A percentile compares a stretch with the other conserved stretches of the same genome.
These are phyloP conservation scores for Caenorhabditis sp. DNA, from an alignment of 2,888 invertebrate genomes.

Conservation along the genomic window DNA sequence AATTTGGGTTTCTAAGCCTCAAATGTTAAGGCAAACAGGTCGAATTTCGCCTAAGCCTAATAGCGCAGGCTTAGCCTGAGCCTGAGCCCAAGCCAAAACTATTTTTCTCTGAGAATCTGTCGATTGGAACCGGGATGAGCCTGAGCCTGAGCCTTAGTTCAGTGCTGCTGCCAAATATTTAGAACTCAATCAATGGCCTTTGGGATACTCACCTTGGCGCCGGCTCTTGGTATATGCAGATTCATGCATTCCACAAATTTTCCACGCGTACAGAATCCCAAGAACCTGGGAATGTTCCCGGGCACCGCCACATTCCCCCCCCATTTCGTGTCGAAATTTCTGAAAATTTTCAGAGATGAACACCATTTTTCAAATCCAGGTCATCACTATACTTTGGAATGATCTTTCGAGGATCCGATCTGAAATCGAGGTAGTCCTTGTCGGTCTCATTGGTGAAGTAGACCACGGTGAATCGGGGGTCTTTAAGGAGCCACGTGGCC, in stretches of 20 bases:
- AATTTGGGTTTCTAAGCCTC: too few relatives aligned
- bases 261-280: constrained; percentile 46
- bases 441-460: constrained; percentile 30
- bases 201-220: not conserved
- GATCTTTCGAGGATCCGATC: constrained; percentile 30
- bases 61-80: too few relatives aligned
- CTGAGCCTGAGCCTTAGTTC: too few relatives aligned
- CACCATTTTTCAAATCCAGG: too few relatives aligned
- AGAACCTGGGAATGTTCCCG: constrained; percentile 17
- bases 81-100: too few relatives aligned
- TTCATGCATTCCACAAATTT: constrained; percentile 41
- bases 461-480: constrained; percentile 22
- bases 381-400: constrained; percentile 41
- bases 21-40: too few relatives aligned
- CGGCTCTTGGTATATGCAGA: constrained; percentile 39
- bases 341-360: not conserved
- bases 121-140: too few relatives aligned
- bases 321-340: constrained; percentile 24
- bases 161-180: too few relatives aligned
- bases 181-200: too few relatives aligned
- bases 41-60: too few relatives aligned
- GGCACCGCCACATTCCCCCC: constrained; percentile 23
- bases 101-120: too few relatives aligned
- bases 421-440: constrained; percentile 46
- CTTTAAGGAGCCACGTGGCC: constrained; percentile 1